These are phyloP conservation scores for Callipepla californica DNA, from an alignment of 2,113 vertebrate species.

Conservation along the genomic window DNA sequence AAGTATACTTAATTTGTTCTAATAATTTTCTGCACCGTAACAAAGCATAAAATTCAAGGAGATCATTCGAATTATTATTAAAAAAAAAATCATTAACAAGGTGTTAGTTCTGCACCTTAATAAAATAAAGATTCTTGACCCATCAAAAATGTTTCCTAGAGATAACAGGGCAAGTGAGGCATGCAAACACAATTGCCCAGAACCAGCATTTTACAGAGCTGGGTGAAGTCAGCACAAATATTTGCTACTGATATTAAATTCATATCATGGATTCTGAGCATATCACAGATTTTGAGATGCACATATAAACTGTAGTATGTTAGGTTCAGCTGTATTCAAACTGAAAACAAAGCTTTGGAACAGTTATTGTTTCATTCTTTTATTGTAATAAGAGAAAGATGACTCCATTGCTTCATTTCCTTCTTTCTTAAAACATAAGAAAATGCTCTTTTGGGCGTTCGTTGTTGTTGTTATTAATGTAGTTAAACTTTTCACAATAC, in stretches of 20 bases:
- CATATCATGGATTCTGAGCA: background rate
- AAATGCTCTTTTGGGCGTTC: background rate
- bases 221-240: background rate
- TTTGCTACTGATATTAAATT: background rate
- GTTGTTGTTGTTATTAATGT: background rate
- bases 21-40: background rate
- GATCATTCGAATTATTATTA: background rate
- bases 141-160: background rate
- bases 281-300: background rate
- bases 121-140: background rate
- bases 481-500: background rate
- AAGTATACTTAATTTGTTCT: background rate
- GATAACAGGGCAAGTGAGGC: background rate
- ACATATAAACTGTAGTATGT: background rate
- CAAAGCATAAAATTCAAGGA: background rate
- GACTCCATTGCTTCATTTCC: background rate
- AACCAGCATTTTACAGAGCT: background rate
- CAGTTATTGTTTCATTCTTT: background rate
- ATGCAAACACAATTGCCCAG: background rate
- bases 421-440: background rate
- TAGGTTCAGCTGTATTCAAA: background rate
- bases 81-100: background rate
- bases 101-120: background rate
- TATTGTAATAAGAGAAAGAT: background rate
- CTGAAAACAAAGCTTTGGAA: background rate